These are phyloP conservation scores for Cercopithecus mona DNA, from an alignment of 2,113 vertebrate genomes.

Conservation along the genomic window DNA sequence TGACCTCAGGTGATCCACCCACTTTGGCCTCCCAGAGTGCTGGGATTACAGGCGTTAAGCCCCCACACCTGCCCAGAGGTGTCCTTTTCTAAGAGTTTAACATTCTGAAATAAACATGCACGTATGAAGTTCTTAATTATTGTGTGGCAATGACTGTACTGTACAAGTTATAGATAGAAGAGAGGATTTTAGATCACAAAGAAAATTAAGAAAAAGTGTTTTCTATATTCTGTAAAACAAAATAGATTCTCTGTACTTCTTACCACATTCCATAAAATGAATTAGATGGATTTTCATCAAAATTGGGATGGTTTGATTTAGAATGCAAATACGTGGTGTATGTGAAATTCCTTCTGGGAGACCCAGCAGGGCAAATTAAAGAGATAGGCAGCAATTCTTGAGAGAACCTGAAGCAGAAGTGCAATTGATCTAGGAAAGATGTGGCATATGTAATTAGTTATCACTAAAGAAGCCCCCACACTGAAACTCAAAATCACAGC, in stretches of 20 bases:
- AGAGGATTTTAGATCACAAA: not conserved
- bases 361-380: not conserved
- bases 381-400: not conserved
- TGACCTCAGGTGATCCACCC: no score
- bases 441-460: not conserved
- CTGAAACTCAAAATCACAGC: not conserved
- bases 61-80: not conserved
- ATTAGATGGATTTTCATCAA: not conserved
- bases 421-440: not conserved
- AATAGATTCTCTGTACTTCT: not conserved
- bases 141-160: not conserved
- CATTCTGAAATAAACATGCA: not conserved
- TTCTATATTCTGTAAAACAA: not conserved
- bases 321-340: not conserved
- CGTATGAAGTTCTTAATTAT: not conserved
- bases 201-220: not conserved
- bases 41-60: no score
- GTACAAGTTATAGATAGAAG: not conserved
- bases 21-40: no score
- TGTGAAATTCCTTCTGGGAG: not conserved
- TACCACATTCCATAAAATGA: not conserved
- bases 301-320: not conserved
- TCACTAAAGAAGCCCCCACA: accelerated
- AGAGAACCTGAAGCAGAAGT: not conserved
- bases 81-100: not conserved